A percentile compares a stretch with the other conserved stretches of the same genome.
phyloP scores from a whole-genome alignment of 1,140 invertebrate genomes.

The Dysdera silvatica region DNA sequence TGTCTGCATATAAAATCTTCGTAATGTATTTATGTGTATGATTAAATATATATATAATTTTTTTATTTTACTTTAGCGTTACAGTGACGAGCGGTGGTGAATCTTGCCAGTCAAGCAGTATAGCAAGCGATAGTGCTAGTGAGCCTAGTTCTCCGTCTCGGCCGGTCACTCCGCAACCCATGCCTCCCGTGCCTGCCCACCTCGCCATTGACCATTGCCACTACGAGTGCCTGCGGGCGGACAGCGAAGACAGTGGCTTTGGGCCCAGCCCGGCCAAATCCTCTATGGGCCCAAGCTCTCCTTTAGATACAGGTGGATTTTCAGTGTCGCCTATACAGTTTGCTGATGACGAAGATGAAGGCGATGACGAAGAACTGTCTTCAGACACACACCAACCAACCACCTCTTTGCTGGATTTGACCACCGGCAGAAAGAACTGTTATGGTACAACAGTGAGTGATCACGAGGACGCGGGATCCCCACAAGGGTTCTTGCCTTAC shows the following conservation, averaged over 20 bases:
- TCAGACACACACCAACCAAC: too few species aligned
- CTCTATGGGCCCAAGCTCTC: neutral
- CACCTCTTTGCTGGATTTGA: too few species aligned
- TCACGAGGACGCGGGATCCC: too few species aligned
- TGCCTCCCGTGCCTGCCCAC: constrained; percentile 19
- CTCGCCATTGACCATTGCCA: too few species aligned
- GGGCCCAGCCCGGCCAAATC: constrained; percentile 24
- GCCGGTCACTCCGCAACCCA: constrained; percentile 18
- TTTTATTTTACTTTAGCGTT: constrained; percentile 34
- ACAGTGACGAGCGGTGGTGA: constrained; percentile 15
- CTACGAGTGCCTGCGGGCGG: constrained; percentile 15
- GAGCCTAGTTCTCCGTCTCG: constrained; percentile 23
- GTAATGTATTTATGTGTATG: too few species aligned
- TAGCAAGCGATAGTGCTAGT: constrained; percentile 5
- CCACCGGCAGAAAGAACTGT: too few species aligned
- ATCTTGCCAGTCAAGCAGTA: constrained; percentile 5
- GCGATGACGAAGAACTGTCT: neutral
- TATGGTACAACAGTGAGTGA: too few species aligned
- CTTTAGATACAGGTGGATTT: neutral
- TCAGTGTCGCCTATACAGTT: constrained; percentile 15
- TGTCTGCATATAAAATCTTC: too few species aligned
- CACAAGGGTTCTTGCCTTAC: too few species aligned
- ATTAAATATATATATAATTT: too few species aligned
- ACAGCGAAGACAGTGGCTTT: constrained; percentile 22
- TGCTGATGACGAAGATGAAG: neutral